Base-by-base conservation (phyloP, 2,888 invertebrate genomes). In the Atethmia centrago region DNA sequence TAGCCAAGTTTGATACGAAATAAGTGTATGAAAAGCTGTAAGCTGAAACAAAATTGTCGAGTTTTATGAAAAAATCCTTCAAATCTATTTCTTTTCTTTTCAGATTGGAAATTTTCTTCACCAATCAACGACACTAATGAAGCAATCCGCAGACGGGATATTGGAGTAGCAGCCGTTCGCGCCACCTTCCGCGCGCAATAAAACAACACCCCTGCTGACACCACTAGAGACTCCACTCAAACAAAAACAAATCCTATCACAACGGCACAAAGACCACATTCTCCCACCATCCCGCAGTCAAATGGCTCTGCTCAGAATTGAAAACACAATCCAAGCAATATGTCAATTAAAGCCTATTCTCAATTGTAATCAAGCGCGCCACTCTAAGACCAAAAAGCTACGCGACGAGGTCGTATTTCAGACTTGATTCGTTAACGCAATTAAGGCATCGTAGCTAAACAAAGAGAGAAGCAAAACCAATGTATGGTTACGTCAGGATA, bases 91-190 rank as follows among this genome's bases (percentile, higher is more conserved):
- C 87, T 91, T 92, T 92, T 95, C 90, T 93, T 94, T 94, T 78
- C 94, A 94, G 94, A 90, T 93, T 89, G 92, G 90, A 93, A 92
- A 90, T 88, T 92, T 92, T 91, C 92, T 90, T 87, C 93, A 92
- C 90, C 92, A 94, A 93, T 94, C 94, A 92, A 90, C 91, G 92
- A 86, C 90, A 89, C 93, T 96, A 95, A 95, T 96, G 95, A 95
- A 95, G 94, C 95, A 95, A 95, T 96, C 95, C 94, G 88, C 93
- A 91, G 90, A 88, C 93, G 93, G 95, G 94, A 95, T 95, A 96
- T 95, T 95, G 94, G 88, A 94, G 92, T 94, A 94, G 94, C 92
- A 91, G 90, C 91, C 91, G 90, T 92, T 94, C 89, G 88, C 92
- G 89, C 90, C 89, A 87, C 90, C 91, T 91, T 92, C 90, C 88